phyloP scores from a whole-genome alignment of 2,113 vertebrate species.

The Otolemur garnettii region DNA sequence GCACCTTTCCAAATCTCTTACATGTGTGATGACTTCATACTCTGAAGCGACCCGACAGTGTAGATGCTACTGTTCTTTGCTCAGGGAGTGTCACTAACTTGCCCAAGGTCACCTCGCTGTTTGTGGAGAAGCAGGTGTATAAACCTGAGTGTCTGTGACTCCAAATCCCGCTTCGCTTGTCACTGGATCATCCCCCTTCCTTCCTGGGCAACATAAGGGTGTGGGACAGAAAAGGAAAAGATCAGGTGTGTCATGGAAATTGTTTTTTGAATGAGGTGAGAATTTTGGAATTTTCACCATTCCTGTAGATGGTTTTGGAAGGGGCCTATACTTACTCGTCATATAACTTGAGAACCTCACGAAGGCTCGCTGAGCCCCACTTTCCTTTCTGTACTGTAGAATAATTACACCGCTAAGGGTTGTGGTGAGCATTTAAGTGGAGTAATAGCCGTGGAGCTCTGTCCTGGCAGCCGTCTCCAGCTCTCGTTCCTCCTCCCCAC shows the following conservation, averaged over 20 bases:
- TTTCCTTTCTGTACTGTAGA: neutral
- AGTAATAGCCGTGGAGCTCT: neutral
- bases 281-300: slow-evolving; percentile 22
- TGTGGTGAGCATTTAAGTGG: neutral
- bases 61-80: neutral
- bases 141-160: neutral
- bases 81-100: neutral
- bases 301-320: neutral
- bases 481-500: neutral
- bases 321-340: neutral
- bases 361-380: neutral
- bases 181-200: slow-evolving; percentile 26
- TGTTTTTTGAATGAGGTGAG: slow-evolving; percentile 11
- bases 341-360: neutral
- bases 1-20: neutral
- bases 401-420: neutral
- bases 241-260: slow-evolving; percentile 24
- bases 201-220: neutral
- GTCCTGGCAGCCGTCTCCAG: neutral
- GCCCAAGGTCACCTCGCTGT: neutral
- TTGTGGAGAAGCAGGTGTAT: neutral
- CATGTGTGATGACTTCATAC: neutral
- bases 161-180: neutral
- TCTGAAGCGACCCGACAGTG: neutral
- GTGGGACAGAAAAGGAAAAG: slow-evolving; percentile 49